Percentiles rank a stretch among this genome's conserved stretches.
These are phyloP conservation scores for Lasioglossum morio DNA, from an alignment of 2,888 invertebrate species.

Conservation along the genomic window DNA sequence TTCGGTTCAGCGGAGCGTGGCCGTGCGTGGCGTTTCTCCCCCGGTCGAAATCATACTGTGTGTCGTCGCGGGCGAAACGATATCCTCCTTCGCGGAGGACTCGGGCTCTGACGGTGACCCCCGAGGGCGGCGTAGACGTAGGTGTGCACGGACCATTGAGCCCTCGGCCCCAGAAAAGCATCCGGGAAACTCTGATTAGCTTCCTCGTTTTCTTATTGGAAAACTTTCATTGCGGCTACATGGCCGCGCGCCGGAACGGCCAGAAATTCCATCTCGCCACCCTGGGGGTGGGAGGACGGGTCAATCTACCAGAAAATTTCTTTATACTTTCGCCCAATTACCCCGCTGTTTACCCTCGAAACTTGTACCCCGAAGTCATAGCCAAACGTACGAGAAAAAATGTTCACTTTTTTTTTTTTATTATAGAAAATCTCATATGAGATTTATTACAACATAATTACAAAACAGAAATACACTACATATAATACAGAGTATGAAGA, in stretches of 20 bases:
- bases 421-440: no score
- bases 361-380: conserved; percentile 36
- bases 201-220: conserved; percentile 79
- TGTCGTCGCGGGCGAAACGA: conserved; percentile 7
- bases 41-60: neutral
- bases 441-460: no score
- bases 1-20: conserved; percentile 15
- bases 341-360: conserved; percentile 71
- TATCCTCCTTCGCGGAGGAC: conserved; percentile 27
- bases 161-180: conserved; percentile 58
- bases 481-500: no score
- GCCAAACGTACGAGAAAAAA: neutral
- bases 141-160: conserved; percentile 78
- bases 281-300: conserved; percentile 55
- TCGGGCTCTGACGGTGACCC: conserved; percentile 4
- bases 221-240: conserved; percentile 74
- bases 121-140: conserved; percentile 52
- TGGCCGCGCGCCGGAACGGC: conserved; percentile 4
- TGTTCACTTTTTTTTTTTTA: no score
- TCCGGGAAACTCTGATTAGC: conserved; percentile 80
- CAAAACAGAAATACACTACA: no score
- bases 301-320: conserved; percentile 81
- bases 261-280: conserved; percentile 75
- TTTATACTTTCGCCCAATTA: conserved; percentile 77
- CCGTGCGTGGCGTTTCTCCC: neutral